Percentiles rank a stretch among this genome's conserved stretches.
Conservation (phyloP, 2,888 invertebrate genomes). For the Eilema depressum region DNA sequence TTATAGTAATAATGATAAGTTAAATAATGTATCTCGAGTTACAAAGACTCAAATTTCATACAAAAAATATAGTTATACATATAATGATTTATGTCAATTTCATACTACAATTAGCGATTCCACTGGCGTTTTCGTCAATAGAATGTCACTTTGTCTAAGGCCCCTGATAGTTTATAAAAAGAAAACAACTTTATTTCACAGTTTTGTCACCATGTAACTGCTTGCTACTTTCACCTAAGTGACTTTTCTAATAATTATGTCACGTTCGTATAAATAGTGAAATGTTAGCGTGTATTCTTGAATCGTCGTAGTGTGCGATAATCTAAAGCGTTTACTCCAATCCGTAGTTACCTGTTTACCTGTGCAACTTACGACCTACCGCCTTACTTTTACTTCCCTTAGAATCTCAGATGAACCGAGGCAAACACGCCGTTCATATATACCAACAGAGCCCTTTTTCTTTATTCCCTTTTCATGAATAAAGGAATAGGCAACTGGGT, state of each 20-base stretch:
- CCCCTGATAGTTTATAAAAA: not conserved
- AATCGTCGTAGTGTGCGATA: not conserved
- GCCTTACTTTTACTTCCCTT: constrained; percentile 21
- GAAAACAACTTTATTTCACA: not conserved
- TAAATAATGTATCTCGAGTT: too few relatives aligned
- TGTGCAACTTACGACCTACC: constrained; percentile 4
- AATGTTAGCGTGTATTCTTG: not conserved
- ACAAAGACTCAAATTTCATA: too few relatives aligned
- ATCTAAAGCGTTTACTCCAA: not conserved
- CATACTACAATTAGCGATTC: too few relatives aligned
- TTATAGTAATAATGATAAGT: too few relatives aligned
- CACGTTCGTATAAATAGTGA: constrained; percentile 1
- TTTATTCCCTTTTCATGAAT: constrained; percentile 48
- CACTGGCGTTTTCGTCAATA: too few relatives aligned
- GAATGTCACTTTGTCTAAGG: too few relatives aligned
- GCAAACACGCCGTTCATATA: constrained; percentile 30
- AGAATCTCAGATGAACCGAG: constrained; percentile 24
- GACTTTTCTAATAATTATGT: not conserved
- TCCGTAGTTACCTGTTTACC: constrained; percentile 9
- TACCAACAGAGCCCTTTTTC: constrained; percentile 32
- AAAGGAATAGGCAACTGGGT: constrained; percentile 35
- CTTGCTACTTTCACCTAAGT: not conserved
- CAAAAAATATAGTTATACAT: too few relatives aligned
- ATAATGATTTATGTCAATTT: too few relatives aligned
- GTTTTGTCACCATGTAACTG: not conserved